Percentiles rank a stretch among this genome's conserved stretches.
Evolutionary conservation across 1,140 invertebrate species (phyloP).

Genomic region (Lepidurus arcticus): DNA sequence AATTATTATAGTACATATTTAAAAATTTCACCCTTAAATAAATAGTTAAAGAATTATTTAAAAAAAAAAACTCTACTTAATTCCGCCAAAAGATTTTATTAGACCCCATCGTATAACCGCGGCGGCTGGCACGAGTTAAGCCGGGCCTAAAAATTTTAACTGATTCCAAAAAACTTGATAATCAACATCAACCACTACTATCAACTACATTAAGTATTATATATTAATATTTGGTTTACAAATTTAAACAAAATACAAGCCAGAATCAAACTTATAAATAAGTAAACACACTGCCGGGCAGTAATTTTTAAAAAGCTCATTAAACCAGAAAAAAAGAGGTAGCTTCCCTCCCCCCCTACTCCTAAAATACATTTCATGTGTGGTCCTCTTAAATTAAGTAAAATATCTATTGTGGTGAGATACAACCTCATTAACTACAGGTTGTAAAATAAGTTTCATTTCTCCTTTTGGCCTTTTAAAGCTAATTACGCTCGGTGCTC

Average conservation of each 20-base stretch:
- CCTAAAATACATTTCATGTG: not conserved
- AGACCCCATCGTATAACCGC: slow-evolving; percentile 49
- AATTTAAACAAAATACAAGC: slow-evolving; percentile 35
- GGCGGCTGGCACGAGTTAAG: slow-evolving; percentile 53
- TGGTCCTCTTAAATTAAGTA: not conserved
- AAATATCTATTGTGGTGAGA: not conserved
- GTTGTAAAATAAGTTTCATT: not conserved
- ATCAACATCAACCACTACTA: slow-evolving; percentile 38
- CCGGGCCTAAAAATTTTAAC: slow-evolving; percentile 40
- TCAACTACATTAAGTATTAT: slow-evolving; percentile 4
- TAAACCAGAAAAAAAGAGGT: too few species aligned
- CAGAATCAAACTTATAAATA: slow-evolving; percentile 39
- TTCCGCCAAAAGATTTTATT: slow-evolving; percentile 36
- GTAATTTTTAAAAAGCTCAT: too few species aligned
- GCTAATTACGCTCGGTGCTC: not conserved
- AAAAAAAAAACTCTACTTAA: slow-evolving; percentile 39
- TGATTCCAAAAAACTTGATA: slow-evolving; percentile 40
- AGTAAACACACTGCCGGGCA: too few species aligned
- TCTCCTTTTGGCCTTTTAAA: not conserved
- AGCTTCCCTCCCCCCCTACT: not conserved
- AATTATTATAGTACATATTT: slow-evolving; percentile 42
- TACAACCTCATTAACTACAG: not conserved
- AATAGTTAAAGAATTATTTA: slow-evolving; percentile 40
- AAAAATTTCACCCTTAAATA: slow-evolving; percentile 36
- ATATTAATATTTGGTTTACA: slow-evolving; percentile 34